phyloP scores from a whole-genome alignment of 2,113 vertebrate species.

The Siniperca knerii region DNA sequence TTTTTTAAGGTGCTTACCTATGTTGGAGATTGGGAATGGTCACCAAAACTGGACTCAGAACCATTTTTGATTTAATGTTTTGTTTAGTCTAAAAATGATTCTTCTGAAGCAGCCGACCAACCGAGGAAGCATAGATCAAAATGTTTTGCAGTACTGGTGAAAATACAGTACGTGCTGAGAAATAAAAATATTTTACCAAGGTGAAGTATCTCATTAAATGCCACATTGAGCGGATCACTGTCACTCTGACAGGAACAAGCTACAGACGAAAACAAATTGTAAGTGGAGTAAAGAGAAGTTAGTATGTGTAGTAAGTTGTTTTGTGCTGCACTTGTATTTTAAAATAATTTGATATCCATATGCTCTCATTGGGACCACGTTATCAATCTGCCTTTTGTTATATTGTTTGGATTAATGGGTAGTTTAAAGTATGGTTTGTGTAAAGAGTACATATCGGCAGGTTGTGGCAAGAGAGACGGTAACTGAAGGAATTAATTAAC shows the following conservation, averaged over 20 bases:
- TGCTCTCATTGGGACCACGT: conserved; percentile 59
- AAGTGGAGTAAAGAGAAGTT: conserved; percentile 32
- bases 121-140: neutral
- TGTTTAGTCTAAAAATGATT: neutral
- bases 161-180: neutral
- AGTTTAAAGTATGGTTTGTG: conserved; percentile 31
- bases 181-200: neutral
- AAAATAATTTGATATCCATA: conserved; percentile 10
- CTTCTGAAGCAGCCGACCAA: neutral
- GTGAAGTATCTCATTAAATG: conserved; percentile 17
- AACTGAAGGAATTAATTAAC: conserved; percentile 53
- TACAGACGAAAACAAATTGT: conserved; percentile 2
- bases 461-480: neutral
- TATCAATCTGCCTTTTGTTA: conserved; percentile 45
- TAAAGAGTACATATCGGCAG: conserved; percentile 45
- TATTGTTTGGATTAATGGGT: conserved; percentile 32
- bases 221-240: neutral
- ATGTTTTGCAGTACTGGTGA: neutral
- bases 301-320: conserved; percentile 28
- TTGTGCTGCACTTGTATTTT: conserved; percentile 46
- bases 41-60: conserved; percentile 8
- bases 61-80: neutral
- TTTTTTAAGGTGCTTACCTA: conserved; percentile 14
- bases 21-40: neutral
- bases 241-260: conserved; percentile 1